phyloP scores from a whole-genome alignment of 1,140 invertebrate genomes.

The Brachionus asplanchnoidis region DNA sequence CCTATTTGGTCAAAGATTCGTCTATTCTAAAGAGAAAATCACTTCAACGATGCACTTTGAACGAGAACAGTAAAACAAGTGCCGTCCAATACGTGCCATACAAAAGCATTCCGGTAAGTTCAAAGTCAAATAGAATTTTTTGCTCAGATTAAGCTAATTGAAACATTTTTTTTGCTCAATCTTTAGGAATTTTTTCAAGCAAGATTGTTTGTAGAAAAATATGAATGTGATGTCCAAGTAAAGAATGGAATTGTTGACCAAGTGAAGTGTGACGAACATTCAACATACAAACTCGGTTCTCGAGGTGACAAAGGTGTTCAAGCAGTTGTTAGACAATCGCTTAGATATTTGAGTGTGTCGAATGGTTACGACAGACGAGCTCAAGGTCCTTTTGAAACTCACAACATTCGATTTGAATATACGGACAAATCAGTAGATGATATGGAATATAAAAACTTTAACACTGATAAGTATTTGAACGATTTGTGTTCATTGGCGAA shows the following conservation, averaged over 20 bases:
- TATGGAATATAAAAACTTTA: constrained; percentile 16
- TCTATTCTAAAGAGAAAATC: not conserved
- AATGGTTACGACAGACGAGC: constrained; percentile 12
- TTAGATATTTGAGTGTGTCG: not conserved
- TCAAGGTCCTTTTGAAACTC: not conserved
- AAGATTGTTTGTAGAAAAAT: constrained; percentile 29
- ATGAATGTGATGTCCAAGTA: not conserved
- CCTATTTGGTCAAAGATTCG: not conserved
- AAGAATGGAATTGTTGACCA: constrained; percentile 4
- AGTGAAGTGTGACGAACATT: constrained; percentile 17
- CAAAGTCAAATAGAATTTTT: not conserved
- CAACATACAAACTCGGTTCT: constrained; percentile 37
- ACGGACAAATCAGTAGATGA: constrained; percentile 26
- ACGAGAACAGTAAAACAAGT: constrained; percentile 32
- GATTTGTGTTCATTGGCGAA: not conserved
- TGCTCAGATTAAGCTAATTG: not conserved
- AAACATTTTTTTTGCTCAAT: not conserved
- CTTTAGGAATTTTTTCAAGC: constrained; percentile 27
- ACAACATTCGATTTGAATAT: constrained; percentile 26
- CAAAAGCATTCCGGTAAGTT: constrained; percentile 9
- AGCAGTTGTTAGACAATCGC: constrained; percentile 33
- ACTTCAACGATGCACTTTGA: constrained; percentile 36
- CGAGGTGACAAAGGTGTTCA: constrained; percentile 25
- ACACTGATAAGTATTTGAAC: not conserved
- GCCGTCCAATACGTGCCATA: constrained; percentile 29